These are phyloP conservation scores for Odobenus rosmarus DNA, from an alignment of 2,113 vertebrate species.

Conservation along the genomic window DNA sequence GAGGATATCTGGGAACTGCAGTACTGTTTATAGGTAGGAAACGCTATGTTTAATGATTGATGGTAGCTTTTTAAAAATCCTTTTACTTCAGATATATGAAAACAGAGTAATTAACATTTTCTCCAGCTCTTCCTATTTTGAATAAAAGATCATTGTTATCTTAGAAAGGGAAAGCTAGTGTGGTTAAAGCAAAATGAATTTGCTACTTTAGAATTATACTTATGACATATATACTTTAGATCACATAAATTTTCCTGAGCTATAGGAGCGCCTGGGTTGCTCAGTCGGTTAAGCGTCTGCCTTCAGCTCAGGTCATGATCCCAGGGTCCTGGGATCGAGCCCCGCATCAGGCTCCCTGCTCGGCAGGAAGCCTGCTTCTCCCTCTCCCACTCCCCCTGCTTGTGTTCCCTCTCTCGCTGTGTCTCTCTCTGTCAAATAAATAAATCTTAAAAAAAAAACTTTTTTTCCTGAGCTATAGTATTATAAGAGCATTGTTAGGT, in stretches of 20 bases:
- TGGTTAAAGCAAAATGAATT: constrained; percentile 32
- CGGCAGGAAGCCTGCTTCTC: no score
- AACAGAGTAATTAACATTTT: constrained; percentile 17
- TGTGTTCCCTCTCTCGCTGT: no score
- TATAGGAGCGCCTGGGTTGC: background rate
- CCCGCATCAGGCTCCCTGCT: no score
- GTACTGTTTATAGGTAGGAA: background rate
- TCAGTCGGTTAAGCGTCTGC: no score
- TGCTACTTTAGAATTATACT: constrained; percentile 4
- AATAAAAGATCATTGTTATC: constrained; percentile 61
- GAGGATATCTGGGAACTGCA: constrained; percentile 43
- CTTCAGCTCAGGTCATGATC: no score
- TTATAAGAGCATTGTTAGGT: constrained; percentile 30
- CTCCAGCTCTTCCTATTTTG: background rate
- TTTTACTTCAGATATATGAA: background rate
- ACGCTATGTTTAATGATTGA: background rate
- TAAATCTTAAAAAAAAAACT: no score
- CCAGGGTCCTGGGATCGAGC: no score
- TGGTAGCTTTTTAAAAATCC: constrained; percentile 49
- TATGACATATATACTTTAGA: background rate
- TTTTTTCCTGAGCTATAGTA: background rate
- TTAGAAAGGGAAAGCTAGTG: constrained; percentile 29
- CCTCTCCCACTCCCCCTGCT: no score
- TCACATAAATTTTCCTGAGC: constrained; percentile 30
- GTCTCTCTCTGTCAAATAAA: no score